These are phyloP conservation scores for Myiozetetes cayanensis DNA, from an alignment of 2,113 vertebrate genomes.

Conservation along the genomic window DNA sequence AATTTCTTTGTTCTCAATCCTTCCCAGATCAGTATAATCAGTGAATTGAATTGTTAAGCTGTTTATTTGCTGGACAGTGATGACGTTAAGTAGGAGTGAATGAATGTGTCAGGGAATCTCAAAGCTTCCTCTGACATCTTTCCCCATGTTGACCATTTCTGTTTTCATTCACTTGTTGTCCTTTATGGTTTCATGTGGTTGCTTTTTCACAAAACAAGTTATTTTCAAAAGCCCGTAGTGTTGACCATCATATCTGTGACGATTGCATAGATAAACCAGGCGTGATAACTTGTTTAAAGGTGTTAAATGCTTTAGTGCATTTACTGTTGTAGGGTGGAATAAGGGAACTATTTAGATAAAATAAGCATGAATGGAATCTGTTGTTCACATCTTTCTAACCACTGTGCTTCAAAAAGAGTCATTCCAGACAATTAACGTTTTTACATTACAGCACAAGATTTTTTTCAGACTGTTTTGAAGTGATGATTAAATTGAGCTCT, in stretches of 20 bases:
- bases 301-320: neutral
- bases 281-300: neutral
- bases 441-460: neutral
- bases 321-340: neutral
- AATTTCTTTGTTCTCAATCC: neutral
- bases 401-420: neutral
- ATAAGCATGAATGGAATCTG: neutral
- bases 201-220: neutral
- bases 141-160: neutral
- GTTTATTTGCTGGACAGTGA: neutral
- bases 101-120: neutral
- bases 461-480: neutral
- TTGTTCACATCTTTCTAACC: neutral
- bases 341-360: neutral
- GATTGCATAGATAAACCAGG: neutral
- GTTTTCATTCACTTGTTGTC: accelerated
- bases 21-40: neutral
- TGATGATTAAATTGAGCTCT: neutral
- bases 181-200: neutral
- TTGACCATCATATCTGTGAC: neutral
- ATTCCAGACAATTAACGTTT: neutral
- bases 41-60: constrained; percentile 8
- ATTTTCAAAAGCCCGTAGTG: neutral
- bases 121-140: neutral
- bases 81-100: neutral